A percentile compares a stretch with the other conserved stretches of the same genome.
Conservation (phyloP, 2,888 invertebrate species). For the Cephus nigrinus region DNA sequence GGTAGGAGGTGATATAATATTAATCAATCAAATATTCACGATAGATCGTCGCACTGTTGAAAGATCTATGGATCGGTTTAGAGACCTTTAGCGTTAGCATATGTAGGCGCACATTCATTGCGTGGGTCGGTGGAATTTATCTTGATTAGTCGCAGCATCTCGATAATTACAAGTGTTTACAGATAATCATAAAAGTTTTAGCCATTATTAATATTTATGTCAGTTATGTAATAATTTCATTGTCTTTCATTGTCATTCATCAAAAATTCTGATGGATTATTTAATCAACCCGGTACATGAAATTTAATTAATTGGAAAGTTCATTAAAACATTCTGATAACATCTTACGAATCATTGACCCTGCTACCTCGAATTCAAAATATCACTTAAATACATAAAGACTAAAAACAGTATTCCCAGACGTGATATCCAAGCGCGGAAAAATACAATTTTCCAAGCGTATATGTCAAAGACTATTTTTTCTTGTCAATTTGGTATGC, state of each 20-base stretch:
- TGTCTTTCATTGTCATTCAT: no score
- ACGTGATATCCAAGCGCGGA: neutral
- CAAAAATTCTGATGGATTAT: neutral
- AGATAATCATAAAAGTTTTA: neutral
- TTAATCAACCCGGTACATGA: neutral
- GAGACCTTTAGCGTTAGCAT: neutral
- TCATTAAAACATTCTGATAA: neutral
- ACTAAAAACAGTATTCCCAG: neutral
- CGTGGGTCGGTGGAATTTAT: neutral
- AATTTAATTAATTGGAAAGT: neutral
- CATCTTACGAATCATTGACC: neutral
- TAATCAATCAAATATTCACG: neutral
- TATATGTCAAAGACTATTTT: neutral
- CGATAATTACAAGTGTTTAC: neutral
- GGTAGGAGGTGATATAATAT: neutral
- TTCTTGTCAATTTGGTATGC: neutral
- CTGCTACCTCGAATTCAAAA: neutral
- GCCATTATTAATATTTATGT: neutral
- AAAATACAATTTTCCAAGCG: neutral
- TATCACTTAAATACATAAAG: neutral
- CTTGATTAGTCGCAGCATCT: neutral
- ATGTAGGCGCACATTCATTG: neutral
- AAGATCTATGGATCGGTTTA: neutral
- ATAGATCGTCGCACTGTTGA: neutral
- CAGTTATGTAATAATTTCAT: neutral